These are phyloP conservation scores for Gymnothorax javanicus DNA, from an alignment of 2,797 vertebrate genomes.

Conservation along the genomic window DNA sequence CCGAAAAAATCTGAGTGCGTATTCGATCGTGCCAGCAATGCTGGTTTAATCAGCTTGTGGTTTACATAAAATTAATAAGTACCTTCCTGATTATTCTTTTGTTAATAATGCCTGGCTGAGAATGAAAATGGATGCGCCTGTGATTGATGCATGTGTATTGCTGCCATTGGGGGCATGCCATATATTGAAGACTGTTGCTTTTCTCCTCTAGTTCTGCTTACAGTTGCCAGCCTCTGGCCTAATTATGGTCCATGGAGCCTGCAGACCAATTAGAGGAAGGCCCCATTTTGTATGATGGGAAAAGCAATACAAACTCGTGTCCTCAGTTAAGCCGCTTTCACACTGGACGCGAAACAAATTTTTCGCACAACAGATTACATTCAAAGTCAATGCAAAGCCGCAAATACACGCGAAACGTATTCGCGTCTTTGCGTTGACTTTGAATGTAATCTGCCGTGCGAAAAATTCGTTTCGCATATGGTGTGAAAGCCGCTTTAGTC, in stretches of 20 bases:
- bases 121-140: neutral
- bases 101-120: constrained; percentile 14
- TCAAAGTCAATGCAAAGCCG: too few species aligned
- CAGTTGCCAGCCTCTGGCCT: neutral
- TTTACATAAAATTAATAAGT: neutral
- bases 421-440: too few species aligned
- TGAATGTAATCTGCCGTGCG: too few species aligned
- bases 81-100: neutral
- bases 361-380: too few species aligned
- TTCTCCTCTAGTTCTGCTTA: neutral
- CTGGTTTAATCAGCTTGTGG: neutral
- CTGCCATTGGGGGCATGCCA: neutral
- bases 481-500: too few species aligned
- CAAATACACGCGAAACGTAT: too few species aligned
- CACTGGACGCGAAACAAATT: too few species aligned
- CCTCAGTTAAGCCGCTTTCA: neutral
- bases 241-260: neutral
- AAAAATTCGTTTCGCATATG: too few species aligned
- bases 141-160: constrained; percentile 1
- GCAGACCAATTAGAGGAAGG: neutral
- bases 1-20: constrained; percentile 8
- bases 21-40: neutral
- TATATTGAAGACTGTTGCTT: neutral
- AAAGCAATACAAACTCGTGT: neutral
- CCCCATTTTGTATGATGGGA: neutral